These are phyloP conservation scores for Oriolus oriolus DNA, from an alignment of 2,113 vertebrate species.

Conservation along the genomic window DNA sequence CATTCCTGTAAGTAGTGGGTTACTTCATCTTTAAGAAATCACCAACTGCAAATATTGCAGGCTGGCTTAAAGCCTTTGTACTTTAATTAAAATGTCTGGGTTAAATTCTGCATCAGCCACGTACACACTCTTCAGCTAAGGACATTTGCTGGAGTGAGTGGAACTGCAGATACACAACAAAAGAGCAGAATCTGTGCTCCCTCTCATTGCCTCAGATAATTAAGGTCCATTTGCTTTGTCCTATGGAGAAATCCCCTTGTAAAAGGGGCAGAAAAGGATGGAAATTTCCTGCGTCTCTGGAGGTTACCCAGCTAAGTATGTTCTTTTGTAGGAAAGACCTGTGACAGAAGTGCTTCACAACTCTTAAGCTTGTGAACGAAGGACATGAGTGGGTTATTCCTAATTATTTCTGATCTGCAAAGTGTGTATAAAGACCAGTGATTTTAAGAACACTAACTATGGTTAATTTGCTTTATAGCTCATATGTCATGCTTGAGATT, in stretches of 20 bases:
- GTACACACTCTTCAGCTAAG: background rate
- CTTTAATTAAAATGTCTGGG: background rate
- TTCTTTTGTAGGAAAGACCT: background rate
- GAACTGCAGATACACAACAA: background rate
- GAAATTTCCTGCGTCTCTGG: background rate
- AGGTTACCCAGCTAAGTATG: background rate
- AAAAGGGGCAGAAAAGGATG: background rate
- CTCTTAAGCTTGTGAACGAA: background rate
- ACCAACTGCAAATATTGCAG: background rate
- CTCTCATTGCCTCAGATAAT: background rate
- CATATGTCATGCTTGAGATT: background rate
- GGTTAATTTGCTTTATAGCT: background rate
- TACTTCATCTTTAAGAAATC: background rate
- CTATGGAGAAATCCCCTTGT: background rate
- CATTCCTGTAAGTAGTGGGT: slow-evolving; percentile 84
- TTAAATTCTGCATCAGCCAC: background rate
- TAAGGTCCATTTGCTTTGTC: background rate
- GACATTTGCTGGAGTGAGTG: background rate
- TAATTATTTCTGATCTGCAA: slow-evolving; percentile 3
- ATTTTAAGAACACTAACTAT: background rate
- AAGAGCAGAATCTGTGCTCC: background rate
- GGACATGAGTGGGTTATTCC: background rate
- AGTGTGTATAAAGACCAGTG: background rate
- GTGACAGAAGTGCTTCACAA: background rate
- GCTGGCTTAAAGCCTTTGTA: background rate